These are phyloP conservation scores for Octopus sinensis DNA, from an alignment of 1,140 invertebrate species.

Conservation along the genomic window DNA sequence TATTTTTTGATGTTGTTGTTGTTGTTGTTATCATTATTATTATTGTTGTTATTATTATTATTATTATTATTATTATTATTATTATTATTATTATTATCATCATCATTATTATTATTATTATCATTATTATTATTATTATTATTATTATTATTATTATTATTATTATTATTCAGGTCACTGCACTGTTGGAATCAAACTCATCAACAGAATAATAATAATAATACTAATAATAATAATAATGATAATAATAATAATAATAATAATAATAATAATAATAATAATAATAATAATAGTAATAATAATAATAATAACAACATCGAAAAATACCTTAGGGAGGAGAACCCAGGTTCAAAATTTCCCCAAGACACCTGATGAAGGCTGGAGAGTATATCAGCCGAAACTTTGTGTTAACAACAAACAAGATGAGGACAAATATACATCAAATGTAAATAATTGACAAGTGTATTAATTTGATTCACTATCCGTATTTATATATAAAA, in stretches of 20 bases:
- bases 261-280: slow-evolving; percentile 2
- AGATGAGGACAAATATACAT: no score
- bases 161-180: neutral
- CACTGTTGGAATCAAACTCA: neutral
- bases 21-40: no score
- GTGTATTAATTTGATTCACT: no score
- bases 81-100: no score
- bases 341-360: neutral
- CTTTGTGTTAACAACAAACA: no score
- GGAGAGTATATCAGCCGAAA: no score
- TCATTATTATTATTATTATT: neutral
- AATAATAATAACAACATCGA: neutral
- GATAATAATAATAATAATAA: neutral
- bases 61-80: no score
- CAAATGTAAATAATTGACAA: no score
- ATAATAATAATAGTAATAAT: slow-evolving; percentile 4
- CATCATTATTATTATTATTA: neutral
- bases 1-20: no score
- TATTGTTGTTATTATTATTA: no score
- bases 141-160: neutral
- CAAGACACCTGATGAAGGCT: neutral
- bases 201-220: neutral
- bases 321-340: neutral
- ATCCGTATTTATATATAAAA: no score
- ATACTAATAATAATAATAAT: neutral